Conservation (phyloP, 2,797 vertebrate genomes). For the Acanthurus tractus region DNA sequence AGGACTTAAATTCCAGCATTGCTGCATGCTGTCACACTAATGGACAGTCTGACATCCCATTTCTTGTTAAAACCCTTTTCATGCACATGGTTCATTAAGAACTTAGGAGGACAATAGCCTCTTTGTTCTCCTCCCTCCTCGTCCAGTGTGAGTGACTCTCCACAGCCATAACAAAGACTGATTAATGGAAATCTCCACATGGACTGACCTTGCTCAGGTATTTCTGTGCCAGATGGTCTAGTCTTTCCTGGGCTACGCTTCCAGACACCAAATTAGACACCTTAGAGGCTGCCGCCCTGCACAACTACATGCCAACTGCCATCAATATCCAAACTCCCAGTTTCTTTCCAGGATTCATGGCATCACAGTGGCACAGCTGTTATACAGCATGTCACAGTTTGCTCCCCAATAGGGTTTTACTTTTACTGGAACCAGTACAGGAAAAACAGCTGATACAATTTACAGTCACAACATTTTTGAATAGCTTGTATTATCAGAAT, state of each 20-base stretch:
- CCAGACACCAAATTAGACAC: slow-evolving; percentile 68
- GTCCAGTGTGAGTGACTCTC: slow-evolving; percentile 36
- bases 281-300: slow-evolving; percentile 22
- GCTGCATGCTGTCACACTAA: slow-evolving; percentile 1
- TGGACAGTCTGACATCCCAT: neutral
- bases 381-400: slow-evolving; percentile 55
- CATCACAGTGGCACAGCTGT: slow-evolving; percentile 59
- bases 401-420: slow-evolving; percentile 36
- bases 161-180: slow-evolving; percentile 64
- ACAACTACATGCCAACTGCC: slow-evolving; percentile 55
- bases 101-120: slow-evolving; percentile 30
- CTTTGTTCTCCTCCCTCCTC: slow-evolving; percentile 44
- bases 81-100: slow-evolving; percentile 13
- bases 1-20: slow-evolving; percentile 8
- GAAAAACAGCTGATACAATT: slow-evolving; percentile 32
- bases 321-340: slow-evolving; percentile 64
- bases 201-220: slow-evolving; percentile 78
- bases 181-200: slow-evolving; percentile 77
- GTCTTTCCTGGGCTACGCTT: slow-evolving; percentile 63
- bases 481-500: neutral
- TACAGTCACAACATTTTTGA: neutral
- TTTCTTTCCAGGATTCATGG: slow-evolving; percentile 38
- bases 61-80: slow-evolving; percentile 2
- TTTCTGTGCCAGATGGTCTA: slow-evolving; percentile 78
- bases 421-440: slow-evolving; percentile 40